Evolutionary conservation across 2,797 vertebrate species (phyloP), one percentile per base, ranked within the genome.

Genomic region (Manis javanica): DNA sequence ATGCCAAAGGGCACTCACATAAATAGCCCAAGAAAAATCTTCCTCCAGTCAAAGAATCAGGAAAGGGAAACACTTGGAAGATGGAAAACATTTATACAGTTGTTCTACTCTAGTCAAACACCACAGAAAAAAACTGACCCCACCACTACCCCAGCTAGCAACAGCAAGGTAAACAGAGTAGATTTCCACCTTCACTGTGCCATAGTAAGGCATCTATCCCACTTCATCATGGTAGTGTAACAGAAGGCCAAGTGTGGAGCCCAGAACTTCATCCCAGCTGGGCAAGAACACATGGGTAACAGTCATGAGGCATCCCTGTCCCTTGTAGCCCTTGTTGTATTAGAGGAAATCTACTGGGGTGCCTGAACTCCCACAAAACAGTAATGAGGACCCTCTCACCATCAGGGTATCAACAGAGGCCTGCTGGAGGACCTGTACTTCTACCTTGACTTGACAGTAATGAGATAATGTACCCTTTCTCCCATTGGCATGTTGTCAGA

Each of bases 1-100:
- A 94, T 77, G 14, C 31, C 53, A 87, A 77, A 77, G 19, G 31
- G 26, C 39, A 69, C n/a, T 90, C 39, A 59, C 18, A 61, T 74
- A 95, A 92, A 83, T 91, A 86, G 31, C 9, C 49, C 16, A 64
- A 49, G 49, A 55, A 85, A 90, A 92, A 81, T 51, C 21, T 93
- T 46, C 49, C 51, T 88, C 31, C 90, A 75, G 75, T 8, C 51
- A 90, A 93, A 91, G 57, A 78, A 81, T 59, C 24, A 86, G 59
- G 57, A 96, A 86, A 85, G 42, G n/a, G 34, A 34, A 46, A 88
- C 49, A n/a, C 34, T 72, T 64, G n/a, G 63, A 90, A 81, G n/a
- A 86, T 0, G 63, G 37, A 81, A 86, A 71, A 82, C 10, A 46
- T 95, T 92, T 84, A 81, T 18, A 74, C 23, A 90, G 68, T n/a